Evolutionary conservation across 2,888 invertebrate species (phyloP).

Genomic region (Entomobrya proxima): DNA sequence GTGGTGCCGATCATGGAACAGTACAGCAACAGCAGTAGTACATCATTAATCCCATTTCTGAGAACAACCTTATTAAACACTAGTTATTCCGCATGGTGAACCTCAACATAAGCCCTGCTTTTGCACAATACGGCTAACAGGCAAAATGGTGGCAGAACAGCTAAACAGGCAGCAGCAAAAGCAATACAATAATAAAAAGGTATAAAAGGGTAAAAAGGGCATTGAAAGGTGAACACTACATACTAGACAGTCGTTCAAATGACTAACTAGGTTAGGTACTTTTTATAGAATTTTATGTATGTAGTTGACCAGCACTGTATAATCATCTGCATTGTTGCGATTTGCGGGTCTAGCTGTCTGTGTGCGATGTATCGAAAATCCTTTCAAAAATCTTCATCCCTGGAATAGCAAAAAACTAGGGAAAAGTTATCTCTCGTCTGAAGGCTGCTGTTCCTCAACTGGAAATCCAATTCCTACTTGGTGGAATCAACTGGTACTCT

Average conservation of each 20-base stretch:
- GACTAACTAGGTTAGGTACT: not conserved
- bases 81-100: slow-evolving; percentile 29
- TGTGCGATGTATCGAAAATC: not conserved
- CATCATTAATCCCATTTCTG: slow-evolving; percentile 26
- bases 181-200: not conserved
- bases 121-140: not conserved
- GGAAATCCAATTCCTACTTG: not conserved
- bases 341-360: no score
- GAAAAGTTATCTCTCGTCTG: not conserved
- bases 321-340: no score
- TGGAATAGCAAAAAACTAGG: no score
- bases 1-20: no score
- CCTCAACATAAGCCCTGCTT: not conserved
- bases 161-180: no score
- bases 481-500: slow-evolving; percentile 20
- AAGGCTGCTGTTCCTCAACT: not conserved
- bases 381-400: not conserved
- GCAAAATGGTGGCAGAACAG: not conserved
- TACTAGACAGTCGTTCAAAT: no score
- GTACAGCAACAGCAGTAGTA: not conserved
- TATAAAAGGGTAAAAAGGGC: not conserved
- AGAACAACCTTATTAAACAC: slow-evolving; percentile 32
- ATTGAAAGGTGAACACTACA: not conserved
- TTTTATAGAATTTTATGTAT: no score
- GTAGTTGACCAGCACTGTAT: no score